Conservation (phyloP, 1,140 invertebrate species). For the Marisa cornuarietis region DNA sequence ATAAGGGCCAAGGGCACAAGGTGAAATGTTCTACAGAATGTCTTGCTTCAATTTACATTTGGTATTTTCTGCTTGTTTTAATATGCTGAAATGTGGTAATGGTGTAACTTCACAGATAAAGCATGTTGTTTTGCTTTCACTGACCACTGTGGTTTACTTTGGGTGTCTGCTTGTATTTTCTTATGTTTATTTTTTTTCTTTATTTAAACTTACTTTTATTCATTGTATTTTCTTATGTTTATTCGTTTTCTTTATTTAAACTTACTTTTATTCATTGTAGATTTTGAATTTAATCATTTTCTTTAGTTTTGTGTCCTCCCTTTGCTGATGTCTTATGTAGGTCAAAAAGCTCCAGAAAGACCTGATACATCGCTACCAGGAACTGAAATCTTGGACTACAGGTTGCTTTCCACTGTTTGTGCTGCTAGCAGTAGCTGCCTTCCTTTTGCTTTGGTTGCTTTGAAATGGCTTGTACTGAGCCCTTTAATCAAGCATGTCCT, state of each 20-base stretch:
- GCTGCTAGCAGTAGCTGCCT: constrained; percentile 8
- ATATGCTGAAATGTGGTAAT: background rate
- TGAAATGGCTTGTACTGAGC: background rate
- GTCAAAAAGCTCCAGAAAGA: constrained; percentile 57
- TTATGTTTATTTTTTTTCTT: background rate
- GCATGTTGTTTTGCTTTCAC: background rate
- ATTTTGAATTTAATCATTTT: constrained; percentile 9
- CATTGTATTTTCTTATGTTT: background rate
- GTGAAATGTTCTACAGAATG: too few relatives aligned
- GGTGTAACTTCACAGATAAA: background rate
- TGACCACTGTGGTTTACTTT: background rate
- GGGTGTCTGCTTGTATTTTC: background rate
- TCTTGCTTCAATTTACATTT: too few relatives aligned
- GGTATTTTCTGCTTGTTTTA: background rate
- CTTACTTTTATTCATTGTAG: background rate
- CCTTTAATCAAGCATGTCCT: too few relatives aligned
- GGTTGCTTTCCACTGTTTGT: constrained; percentile 36
- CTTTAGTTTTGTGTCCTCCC: background rate
- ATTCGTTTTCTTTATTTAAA: background rate
- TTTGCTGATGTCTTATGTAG: constrained; percentile 32
- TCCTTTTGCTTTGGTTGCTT: constrained; percentile 1
- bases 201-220: background rate
- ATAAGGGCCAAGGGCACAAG: too few relatives aligned
- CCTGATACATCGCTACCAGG: constrained; percentile 54
- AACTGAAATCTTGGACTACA: constrained; percentile 59